These are phyloP conservation scores for Hecatera dysodea DNA, from an alignment of 2,888 invertebrate genomes.

Conservation along the genomic window DNA sequence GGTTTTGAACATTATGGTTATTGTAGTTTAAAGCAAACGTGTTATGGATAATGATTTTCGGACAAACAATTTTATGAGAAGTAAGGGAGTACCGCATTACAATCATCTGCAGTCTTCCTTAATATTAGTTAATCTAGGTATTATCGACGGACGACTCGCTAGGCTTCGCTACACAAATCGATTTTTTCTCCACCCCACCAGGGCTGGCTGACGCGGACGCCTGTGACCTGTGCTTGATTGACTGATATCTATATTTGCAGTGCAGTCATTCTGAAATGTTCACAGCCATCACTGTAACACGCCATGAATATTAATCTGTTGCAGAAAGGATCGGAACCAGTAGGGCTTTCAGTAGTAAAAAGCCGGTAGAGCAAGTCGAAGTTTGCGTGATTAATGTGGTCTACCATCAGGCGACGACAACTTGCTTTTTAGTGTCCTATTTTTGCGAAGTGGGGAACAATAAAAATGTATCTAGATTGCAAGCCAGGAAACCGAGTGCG, in stretches of 20 bases:
- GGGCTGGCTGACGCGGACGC: background rate
- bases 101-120: background rate
- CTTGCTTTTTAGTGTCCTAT: constrained; percentile 39
- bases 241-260: constrained; percentile 24
- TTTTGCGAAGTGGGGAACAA: constrained; percentile 33
- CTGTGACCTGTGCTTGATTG: constrained; percentile 39
- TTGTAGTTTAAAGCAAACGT: too few relatives aligned
- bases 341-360: constrained; percentile 37
- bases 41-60: too few relatives aligned
- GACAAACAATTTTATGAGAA: too few relatives aligned
- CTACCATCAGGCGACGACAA: constrained; percentile 44
- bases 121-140: constrained; percentile 8
- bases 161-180: constrained; percentile 30
- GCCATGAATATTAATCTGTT: constrained; percentile 31
- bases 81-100: too few relatives aligned
- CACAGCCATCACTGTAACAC: constrained; percentile 14
- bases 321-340: constrained; percentile 18
- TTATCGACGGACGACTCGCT: constrained; percentile 25
- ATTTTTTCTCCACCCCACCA: constrained; percentile 37
- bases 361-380: constrained; percentile 30
- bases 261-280: constrained; percentile 41
- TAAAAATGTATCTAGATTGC: constrained; percentile 44
- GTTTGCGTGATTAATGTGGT: constrained; percentile 53
- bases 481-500: constrained; percentile 20
- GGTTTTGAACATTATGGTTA: too few relatives aligned